A percentile compares a stretch with the other conserved stretches of the same genome.
These are phyloP conservation scores for Chlorops oryzae DNA, from an alignment of 1,140 invertebrate genomes.

Conservation along the genomic window DNA sequence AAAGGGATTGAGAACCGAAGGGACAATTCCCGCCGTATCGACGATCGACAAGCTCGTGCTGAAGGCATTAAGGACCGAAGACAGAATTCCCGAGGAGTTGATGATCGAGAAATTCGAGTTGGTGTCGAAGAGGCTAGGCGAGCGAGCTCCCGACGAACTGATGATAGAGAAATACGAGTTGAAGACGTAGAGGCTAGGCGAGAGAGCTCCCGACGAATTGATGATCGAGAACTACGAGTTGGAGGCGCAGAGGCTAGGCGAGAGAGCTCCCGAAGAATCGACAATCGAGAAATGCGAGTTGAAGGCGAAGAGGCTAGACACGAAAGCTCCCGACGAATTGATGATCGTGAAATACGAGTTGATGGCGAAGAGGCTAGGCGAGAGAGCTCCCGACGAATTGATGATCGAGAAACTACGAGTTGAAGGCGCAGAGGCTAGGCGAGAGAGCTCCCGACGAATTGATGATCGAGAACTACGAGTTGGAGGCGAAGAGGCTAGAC, in stretches of 20 bases:
- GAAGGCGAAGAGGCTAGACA: too few relatives aligned
- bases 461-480: neutral
- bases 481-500: neutral
- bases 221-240: too few relatives aligned
- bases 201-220: neutral
- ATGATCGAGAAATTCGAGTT: neutral
- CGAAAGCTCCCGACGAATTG: neutral
- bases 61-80: too few relatives aligned
- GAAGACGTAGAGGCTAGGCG: too few relatives aligned
- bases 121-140: neutral
- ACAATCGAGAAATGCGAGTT: too few relatives aligned
- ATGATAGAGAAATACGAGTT: neutral
- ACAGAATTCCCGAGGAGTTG: neutral
- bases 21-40: neutral
- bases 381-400: neutral
- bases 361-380: neutral
- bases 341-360: neutral
- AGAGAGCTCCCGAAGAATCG: too few relatives aligned
- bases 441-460: neutral
- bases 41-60: neutral
- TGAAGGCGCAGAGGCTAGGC: neutral
- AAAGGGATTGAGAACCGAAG: too few relatives aligned
- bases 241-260: too few relatives aligned
- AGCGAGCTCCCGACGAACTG: neutral
- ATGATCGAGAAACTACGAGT: neutral